Base-by-base conservation (phyloP, 1,140 invertebrate species). In the Streblospio benedicti region DNA sequence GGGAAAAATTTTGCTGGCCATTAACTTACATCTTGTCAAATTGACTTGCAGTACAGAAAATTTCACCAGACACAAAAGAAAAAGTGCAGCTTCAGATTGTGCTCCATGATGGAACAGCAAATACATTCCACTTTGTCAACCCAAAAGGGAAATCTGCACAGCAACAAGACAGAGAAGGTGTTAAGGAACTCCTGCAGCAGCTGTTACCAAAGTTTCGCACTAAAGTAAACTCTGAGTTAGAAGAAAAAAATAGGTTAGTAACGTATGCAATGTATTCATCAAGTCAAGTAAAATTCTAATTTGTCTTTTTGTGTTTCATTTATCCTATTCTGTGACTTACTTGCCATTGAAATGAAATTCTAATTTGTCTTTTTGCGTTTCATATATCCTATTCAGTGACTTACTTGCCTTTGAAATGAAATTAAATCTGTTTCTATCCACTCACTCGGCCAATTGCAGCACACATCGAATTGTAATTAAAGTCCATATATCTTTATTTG, bases 1-100 rank as follows among this genome's bases (percentile, higher is more conserved):
- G n/a, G n/a, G n/a, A n/a, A n/a, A 6, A 14, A 23, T 49, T 14
- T 6, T 49, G 9, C 6, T 12, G 12, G 12, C 20, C 6, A 49
- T 9, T 12, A 16, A 23, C 23, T 20, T 16, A 16, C 14, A 9
- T 14, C 23, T 23, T 9, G 14, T 49, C 25, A 23, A 49, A 16
- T 14, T 58, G 38, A 20, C 60, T 38, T 62, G 16, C 76, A 96
- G 93, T 88, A 60, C 96, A 99, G 83, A 97, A 97, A 80, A 97
- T 99, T 68, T 98, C 94, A 50, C 93, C 96, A 0, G 94, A 93
- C 71, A 92, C 91, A 9, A 99, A 99, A 81, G 86, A 92, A 25
- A 98, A 99, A 81, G 90, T 99, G 55, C 97, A 99, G 77, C 81
- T 99, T n/a, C 97, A 99, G 83, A 85, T 98, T 12, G 91, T 97